Evolutionary conservation across 2,797 vertebrate genomes (phyloP).

Genomic region (Rhinichthys osculus): DNA sequence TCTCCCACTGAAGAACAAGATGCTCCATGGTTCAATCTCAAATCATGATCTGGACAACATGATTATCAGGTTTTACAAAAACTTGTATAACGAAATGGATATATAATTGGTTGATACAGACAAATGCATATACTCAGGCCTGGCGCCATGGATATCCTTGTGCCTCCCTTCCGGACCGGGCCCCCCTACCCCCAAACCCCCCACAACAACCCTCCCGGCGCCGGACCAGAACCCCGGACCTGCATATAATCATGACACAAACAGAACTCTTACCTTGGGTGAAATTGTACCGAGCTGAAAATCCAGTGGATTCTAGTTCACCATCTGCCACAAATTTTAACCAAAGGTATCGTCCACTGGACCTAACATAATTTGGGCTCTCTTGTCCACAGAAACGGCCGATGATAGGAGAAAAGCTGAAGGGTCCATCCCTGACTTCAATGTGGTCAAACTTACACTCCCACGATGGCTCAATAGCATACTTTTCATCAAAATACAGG

Average conservation of each 20-base stretch:
- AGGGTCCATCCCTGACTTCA: constrained; percentile 97
- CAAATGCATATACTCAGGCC: neutral
- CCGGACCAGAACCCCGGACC: neutral
- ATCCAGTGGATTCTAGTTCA: constrained; percentile 94
- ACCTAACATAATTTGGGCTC: constrained; percentile 91
- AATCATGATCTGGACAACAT: neutral
- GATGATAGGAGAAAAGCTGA: constrained; percentile 95
- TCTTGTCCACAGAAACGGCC: constrained; percentile 96
- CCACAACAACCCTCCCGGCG: too few relatives aligned
- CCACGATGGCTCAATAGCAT: constrained; percentile 97
- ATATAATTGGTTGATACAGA: neutral
- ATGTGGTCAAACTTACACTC: constrained; percentile 99
- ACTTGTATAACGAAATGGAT: neutral
- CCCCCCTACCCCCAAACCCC: too few relatives aligned
- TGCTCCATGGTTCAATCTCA: neutral
- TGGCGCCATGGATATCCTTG: neutral
- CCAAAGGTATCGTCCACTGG: constrained; percentile 95
- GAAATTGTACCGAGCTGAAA: constrained; percentile 97
- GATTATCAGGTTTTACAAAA: neutral
- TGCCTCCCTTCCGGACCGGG: neutral
- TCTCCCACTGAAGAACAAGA: neutral
- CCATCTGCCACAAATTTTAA: constrained; percentile 98
- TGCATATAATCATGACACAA: neutral
- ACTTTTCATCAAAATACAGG: constrained; percentile 94
- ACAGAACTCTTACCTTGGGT: constrained; percentile 85